Evolutionary conservation across 2,113 vertebrate genomes (phyloP).

Genomic region (Lota lota): DNA sequence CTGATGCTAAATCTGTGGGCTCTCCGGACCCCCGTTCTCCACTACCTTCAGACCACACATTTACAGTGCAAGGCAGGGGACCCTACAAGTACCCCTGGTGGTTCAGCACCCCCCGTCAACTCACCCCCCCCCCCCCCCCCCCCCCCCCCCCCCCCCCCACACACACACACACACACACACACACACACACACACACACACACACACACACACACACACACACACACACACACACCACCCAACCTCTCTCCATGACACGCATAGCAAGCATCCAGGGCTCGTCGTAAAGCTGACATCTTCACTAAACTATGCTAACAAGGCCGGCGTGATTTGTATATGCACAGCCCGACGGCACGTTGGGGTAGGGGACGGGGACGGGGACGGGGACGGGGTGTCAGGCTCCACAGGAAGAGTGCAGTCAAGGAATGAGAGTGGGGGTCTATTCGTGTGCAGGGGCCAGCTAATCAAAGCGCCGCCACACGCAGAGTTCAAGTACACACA

Average conservation of each 20-base stretch:
- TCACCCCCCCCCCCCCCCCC: background rate
- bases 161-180: background rate
- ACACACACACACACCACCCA: constrained; percentile 49
- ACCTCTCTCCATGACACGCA: constrained; percentile 61
- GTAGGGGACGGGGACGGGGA: background rate
- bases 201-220: constrained; percentile 33
- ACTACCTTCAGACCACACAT: too few relatives aligned
- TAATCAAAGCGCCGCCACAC: constrained; percentile 53
- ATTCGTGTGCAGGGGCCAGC: constrained; percentile 26
- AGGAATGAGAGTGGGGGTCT: constrained; percentile 34
- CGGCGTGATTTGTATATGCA: constrained; percentile 74
- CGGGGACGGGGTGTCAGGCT: too few relatives aligned
- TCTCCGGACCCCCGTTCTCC: too few relatives aligned
- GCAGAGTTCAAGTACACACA: background rate
- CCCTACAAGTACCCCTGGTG: too few relatives aligned
- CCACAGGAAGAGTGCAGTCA: constrained; percentile 7
- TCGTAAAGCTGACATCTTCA: constrained; percentile 79
- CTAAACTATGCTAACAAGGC: constrained; percentile 80
- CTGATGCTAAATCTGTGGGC: too few relatives aligned
- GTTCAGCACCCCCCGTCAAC: constrained; percentile 1
- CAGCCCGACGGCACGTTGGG: constrained; percentile 50
- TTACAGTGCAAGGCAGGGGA: too few relatives aligned
- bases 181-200: constrained; percentile 28
- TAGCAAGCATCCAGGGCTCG: constrained; percentile 60
- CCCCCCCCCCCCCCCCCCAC: too few relatives aligned